Evolutionary conservation across 2,888 invertebrate genomes (phyloP), one percentile per base, ranked within the genome.

Genomic region (Helleia helle): DNA sequence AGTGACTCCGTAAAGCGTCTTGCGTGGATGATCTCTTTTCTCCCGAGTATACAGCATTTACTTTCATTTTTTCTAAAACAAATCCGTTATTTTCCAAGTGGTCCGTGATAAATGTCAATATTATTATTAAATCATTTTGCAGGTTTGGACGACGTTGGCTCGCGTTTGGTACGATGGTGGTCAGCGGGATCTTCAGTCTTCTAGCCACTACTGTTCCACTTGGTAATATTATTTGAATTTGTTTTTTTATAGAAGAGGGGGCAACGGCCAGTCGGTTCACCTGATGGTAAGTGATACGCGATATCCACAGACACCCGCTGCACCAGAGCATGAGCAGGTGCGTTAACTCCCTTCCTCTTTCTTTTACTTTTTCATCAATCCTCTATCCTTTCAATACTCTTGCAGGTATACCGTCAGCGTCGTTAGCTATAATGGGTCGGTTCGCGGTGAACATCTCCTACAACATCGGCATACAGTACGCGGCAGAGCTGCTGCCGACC

Each of bases 381-480:
- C 7, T 7, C 11, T 9, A 27, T 9, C 4, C 12, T 12, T 34
- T 7, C 5, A n/a, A n/a, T n/a, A 22, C 27, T 13, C 6, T 36
- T 24, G 4, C 67, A 91, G 92, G 91, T 12, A 75, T 91, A 1
- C 89, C 90, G 5, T 89, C 92, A 14, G 93, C 94, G 0, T 86
- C 90, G 0, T 68, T 94, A 38, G 95, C 95, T 1, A 93, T 96
- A 24, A 79, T 91, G 15, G 94, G 95, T 1, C 81, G 95, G 14
- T 94, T 95, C 56, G 91, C 92, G 41, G 91, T 95, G 1, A 95
- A 95, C 65, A 93, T 94, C 26, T 92, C 95, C 0, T 95, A 91
- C 70, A 95, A 95, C 64, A 94, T 95, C 50, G 94, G 95, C 0
- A 87, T 95, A 48, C 95, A 95, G 58, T 95, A 94, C 65, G 94